A percentile compares a stretch with the other conserved stretches of the same genome.
Conservation (phyloP, 2,113 vertebrate species). For the Heteronetta atricapilla region DNA sequence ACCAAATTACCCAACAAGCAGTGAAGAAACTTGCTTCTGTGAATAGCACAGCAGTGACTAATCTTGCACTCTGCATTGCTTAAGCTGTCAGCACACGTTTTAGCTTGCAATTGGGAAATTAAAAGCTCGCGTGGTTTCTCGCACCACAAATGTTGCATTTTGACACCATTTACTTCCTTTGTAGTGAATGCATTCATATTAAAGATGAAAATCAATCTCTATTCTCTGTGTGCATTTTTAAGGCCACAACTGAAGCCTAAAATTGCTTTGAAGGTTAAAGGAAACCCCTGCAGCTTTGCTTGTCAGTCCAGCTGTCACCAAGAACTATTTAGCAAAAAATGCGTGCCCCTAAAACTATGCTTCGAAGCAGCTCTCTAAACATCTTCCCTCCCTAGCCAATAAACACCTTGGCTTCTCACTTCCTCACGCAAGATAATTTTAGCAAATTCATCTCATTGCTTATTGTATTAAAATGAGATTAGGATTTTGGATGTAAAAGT, state of each 20-base stretch:
- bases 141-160: background rate
- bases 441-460: background rate
- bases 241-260: background rate
- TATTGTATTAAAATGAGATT: background rate
- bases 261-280: conserved; percentile 15
- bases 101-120: background rate
- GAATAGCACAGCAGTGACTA: background rate
- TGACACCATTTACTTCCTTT: background rate
- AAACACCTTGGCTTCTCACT: background rate
- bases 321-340: background rate
- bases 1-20: background rate
- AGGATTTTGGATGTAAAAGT: background rate
- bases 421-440: background rate
- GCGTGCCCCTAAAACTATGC: background rate
- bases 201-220: background rate
- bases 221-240: background rate
- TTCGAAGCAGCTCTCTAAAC: background rate
- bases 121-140: background rate
- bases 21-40: background rate
- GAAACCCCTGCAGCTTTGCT: background rate
- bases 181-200: background rate
- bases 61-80: background rate
- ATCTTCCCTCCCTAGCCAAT: background rate
- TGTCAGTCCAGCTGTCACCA: background rate
- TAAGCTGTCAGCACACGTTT: background rate